Evolutionary conservation across 2,113 vertebrate species (phyloP), one percentile per base, ranked within the genome.

Genomic region (Ramphastos sulfuratus): DNA sequence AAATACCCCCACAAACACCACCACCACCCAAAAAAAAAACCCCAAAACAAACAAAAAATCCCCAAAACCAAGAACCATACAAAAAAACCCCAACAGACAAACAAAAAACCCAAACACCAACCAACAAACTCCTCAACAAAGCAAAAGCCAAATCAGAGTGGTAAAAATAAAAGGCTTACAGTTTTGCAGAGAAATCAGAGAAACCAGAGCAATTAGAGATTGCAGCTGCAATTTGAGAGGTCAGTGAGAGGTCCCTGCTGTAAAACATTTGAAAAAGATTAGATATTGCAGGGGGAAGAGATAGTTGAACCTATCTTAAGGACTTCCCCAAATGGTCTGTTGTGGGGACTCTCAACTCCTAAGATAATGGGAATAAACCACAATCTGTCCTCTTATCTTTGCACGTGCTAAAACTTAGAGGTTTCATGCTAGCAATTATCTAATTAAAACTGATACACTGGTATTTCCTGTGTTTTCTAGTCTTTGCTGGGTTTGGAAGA

Each of bases 251-350:
- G 86, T 94, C 86, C 44, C 70, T 93, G 91, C 79, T 66, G 42
- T 88, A 93, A 96, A 95, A 89, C 72, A 71, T 89, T 93, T 82
- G 65, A 86, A 56, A 89, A 88, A 94, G 96, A 96, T 96, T 85
- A 96, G 91, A 92, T 94, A 90, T 28, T 83, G 61, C 31, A 52
- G 35, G 59, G 39, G 33, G 21, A 80, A 80, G 60, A 90, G 89
- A 87, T 69, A 78, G 81, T 12, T 90, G 69, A 92, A 94, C 80
- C 89, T 90, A 77, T 83, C 64, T 67, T 92, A 75, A 88, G 73
- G 78, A 91, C 61, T 95, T 90, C 30, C 74, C 85, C 82, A 95
- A 87, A 87, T 92, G 83, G 94, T 78, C 58, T 90, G n/a, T 75
- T 87, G 28, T 48, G 54, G 54, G 55, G 56, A 85, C 76, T 78